Base-by-base conservation (phyloP, 2,888 invertebrate genomes). In the Hydriomena furcata region DNA sequence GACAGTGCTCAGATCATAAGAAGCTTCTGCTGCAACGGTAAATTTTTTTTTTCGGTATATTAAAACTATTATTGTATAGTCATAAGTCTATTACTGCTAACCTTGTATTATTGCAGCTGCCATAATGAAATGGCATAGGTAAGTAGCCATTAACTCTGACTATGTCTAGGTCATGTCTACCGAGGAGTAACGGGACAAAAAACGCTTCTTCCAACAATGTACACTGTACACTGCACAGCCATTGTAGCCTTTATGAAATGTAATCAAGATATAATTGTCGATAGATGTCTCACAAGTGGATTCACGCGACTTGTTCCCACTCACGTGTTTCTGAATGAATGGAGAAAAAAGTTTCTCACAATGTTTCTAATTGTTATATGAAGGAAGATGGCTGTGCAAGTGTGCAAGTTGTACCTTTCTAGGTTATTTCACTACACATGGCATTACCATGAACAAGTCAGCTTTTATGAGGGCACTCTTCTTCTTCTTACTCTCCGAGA, bases 131-230 rank as follows among this genome's bases (percentile, higher is more conserved):
- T 31, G 20, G n/a, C 20, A 38, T 38, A 4, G 8, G 17, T 8
- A 12, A 25, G 10, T 25, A 24, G 23, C 7, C 28, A 21, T 38
- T 40, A 20, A 20, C 25, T 31, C 25, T 41, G 35, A 30, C 27
- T 27, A 10, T 37, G 43, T 52, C 52, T 46, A 47, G 37, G 42
- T 38, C 12, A 38, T 13, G 42, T 47, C 52, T 52, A 24, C 30
- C 28, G 23, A 30, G 6, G 24, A 38, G 24, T 38, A 52, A 38
- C 47, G 52, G 52, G 1, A 37, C 36, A 34, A 42, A 37, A 23
- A 40, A 46, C 32, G 34, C 37, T 21, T 24, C 8, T 23, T 17
- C 20, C 30, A 32, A 12, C 13, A 37, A 3, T 7, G 49, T 38
- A 43, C 32, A n/a, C n/a, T n/a, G n/a, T n/a, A n/a, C n/a, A n/a